Evolutionary conservation across 2,888 invertebrate species (phyloP), one percentile per base, ranked within the genome.

Genomic region (Acleris literana): DNA sequence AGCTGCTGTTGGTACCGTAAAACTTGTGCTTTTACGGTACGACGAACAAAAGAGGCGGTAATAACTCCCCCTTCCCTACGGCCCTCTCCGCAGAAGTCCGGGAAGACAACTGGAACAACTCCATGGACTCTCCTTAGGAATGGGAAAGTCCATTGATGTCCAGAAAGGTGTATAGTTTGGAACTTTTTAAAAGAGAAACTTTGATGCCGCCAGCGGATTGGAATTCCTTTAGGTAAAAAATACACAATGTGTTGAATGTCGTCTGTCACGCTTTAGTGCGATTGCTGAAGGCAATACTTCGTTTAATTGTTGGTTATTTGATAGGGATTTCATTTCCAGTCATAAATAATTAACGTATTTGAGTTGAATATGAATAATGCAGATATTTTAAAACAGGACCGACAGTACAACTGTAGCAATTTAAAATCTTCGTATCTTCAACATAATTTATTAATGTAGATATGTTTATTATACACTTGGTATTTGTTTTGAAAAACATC

Each of bases 11-110:
- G 68, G 70, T 80, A 77, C 79, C 78, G 79, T 81, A 79, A 86
- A 89, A 88, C 83, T 89, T 86, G 79, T 74, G 80, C 85, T 83
- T 86, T 87, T 81, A 82, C 81, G 80, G 80, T 76, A 79, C 81
- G 68, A 70, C 72, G 80, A 83, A 89, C 88, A 89, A 90, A 86
- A 82, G 84, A 82, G 74, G 71, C 78, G 81, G 86, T 85, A 88
- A 88, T 87, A 88, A 84, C 84, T 87, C 82, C 80, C 75, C 74
- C 79, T 71, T 74, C 76, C 75, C 72, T 56, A 70, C 64, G 69
- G 67, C 55, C 69, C 64, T 73, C 72, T 68, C 64, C 68, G 69
- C 75, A 75, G 72, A 79, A 81, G 74, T 75, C 66, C 25, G 58
- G 75, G 76, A 78, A 82, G 84, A 85, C 83, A 83, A 83, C 83